A percentile compares a stretch with the other conserved stretches of the same genome.
Evolutionary conservation across 2,888 invertebrate genomes (phyloP).

Genomic region (Rhagonycha lutea): DNA sequence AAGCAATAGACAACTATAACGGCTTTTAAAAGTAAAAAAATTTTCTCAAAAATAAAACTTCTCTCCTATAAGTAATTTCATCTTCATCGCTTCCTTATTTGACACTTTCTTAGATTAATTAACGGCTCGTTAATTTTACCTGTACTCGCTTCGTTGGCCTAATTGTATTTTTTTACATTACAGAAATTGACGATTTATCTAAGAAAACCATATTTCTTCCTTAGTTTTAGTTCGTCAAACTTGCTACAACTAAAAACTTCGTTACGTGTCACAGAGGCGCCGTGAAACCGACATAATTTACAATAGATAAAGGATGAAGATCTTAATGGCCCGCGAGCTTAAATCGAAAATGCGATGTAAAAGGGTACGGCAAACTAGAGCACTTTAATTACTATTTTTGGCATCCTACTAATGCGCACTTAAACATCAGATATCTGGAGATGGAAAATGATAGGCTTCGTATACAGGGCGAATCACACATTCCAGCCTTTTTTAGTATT

Average conservation of each 20-base stretch:
- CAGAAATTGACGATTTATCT: neutral
- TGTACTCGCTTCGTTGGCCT: neutral
- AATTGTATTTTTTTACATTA: neutral
- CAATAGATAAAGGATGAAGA: neutral
- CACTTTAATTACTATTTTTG: neutral
- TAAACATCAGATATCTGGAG: neutral
- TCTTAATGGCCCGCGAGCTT: neutral
- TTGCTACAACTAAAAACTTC: neutral
- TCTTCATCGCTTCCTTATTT: no score
- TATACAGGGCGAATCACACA: neutral
- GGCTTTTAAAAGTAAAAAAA: no score
- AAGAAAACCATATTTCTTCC: neutral
- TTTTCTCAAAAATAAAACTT: no score
- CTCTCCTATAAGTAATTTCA: no score
- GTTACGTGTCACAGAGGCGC: neutral
- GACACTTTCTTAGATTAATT: no score
- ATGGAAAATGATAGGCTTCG: neutral
- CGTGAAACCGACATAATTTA: neutral
- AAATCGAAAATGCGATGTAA: neutral
- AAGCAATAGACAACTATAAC: no score
- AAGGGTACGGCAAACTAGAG: neutral
- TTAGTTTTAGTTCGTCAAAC: neutral
- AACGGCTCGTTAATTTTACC: neutral
- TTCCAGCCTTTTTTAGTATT: neutral
- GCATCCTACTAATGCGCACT: neutral